Base-by-base conservation (phyloP, 2,797 vertebrate species). In the Furcifer pardalis region DNA sequence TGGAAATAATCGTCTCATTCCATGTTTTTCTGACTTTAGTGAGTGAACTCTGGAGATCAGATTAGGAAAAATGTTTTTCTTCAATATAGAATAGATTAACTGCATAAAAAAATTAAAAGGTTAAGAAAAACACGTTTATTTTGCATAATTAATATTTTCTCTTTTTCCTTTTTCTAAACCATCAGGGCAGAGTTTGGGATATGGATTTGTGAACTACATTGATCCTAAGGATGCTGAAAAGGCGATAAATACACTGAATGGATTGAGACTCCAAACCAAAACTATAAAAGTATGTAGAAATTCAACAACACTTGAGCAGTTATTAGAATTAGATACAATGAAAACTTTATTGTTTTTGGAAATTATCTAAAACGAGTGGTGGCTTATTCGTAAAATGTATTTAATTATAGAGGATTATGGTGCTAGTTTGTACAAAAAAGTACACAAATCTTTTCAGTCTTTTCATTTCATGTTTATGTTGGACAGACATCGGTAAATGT, bases 261-360 rank as follows among this genome's bases (percentile, higher is more conserved):
- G 98, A 95, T 95, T 99, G 94, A 97, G 98, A 97, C 98, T 99
- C 94, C 98, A 99, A 95, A 99, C 98, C 92, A 99, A 99, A 97
- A 99, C 98, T 91, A 99, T 99, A 94, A 99, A 99, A 97, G 98
- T 99, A 97, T 42, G 96, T 95, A 77, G 30, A 86, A 40, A 10
- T 59, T 68, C 27, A 60, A 46, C 32, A 13, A 8, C 76, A 40
- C 42, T 25, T 25, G 42, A 27, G 9, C 6, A 71, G 40, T 23
- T 65, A n/a, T 21, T 84, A 35, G 35, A 77, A 46, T 19, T 21
- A 4, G n/a, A n/a, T 72, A 46, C 30, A 37, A 23, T 86, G 40
- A n/a, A 30, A 40, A 62, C 5, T 5, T 21, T n/a, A 17, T n/a
- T 17, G 8, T 52, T 60, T 59, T 12, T 32, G 27, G 44, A 71